A percentile compares a stretch with the other conserved stretches of the same genome.
Evolutionary conservation across 2,797 vertebrate species (phyloP).

Genomic region (Lacerta viridis): DNA sequence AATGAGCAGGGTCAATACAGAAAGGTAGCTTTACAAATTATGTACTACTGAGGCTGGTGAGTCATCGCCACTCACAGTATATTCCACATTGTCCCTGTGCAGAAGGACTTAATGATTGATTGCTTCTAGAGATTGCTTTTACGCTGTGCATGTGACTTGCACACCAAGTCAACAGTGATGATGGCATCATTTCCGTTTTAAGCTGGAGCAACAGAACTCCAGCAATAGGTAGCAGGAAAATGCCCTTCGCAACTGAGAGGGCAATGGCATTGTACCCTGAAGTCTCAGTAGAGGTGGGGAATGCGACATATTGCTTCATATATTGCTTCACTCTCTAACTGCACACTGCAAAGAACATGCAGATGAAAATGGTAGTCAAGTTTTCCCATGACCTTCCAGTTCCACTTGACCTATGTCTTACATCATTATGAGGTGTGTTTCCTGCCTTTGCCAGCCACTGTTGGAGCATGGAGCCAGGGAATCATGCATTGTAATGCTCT

Average conservation of each 20-base stretch:
- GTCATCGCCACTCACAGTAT: constrained; percentile 32
- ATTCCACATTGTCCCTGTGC: constrained; percentile 36
- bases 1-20: constrained; percentile 46
- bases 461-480: background rate
- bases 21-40: constrained; percentile 63
- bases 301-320: background rate
- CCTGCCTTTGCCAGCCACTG: background rate
- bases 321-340: background rate
- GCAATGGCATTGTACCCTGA: constrained; percentile 49
- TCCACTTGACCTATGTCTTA: no score
- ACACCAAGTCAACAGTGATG: constrained; percentile 42
- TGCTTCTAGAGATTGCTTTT: constrained; percentile 32
- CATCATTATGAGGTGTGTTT: background rate
- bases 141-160: constrained; percentile 38
- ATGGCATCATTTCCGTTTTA: constrained; percentile 63
- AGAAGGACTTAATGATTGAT: constrained; percentile 62
- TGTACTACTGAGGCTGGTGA: constrained; percentile 56
- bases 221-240: constrained; percentile 51
- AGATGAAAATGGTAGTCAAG: background rate
- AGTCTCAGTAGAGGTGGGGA: constrained; percentile 40
- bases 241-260: constrained; percentile 46
- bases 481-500: background rate
- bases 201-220: constrained; percentile 11
- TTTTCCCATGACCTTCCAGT: background rate
- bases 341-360: background rate